Evolutionary conservation across 2,113 vertebrate genomes (phyloP).

Genomic region (Neomonachus schauinslandi): DNA sequence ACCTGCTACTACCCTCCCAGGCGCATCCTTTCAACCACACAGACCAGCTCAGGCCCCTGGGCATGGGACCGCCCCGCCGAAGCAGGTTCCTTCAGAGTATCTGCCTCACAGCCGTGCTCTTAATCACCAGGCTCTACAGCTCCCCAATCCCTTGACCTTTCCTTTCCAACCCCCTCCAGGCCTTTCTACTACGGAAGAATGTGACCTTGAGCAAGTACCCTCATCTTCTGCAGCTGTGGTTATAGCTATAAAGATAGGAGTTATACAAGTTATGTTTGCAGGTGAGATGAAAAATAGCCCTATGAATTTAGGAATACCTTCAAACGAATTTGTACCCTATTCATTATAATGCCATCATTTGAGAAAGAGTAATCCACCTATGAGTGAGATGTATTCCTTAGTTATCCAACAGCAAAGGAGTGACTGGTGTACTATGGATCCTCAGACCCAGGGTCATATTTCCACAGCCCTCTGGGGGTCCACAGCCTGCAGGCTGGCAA

Average conservation of each 20-base stretch:
- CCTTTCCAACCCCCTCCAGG: background rate
- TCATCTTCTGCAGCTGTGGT: background rate
- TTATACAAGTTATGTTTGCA: background rate
- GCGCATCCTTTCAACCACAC: background rate
- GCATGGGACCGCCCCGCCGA: rapidly evolving
- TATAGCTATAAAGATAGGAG: background rate
- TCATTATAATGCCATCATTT: background rate
- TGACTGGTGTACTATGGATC: background rate
- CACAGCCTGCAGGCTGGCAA: background rate
- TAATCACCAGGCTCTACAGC: background rate
- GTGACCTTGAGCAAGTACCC: conserved; percentile 46
- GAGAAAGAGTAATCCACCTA: background rate
- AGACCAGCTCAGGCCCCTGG: background rate
- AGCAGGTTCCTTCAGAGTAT: background rate
- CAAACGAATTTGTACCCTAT: conserved; percentile 12
- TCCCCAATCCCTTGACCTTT: background rate
- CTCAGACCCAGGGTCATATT: background rate
- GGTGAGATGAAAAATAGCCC: conserved; percentile 35
- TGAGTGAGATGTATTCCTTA: background rate
- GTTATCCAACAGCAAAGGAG: background rate
- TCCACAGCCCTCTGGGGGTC: background rate
- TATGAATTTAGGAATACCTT: conserved; percentile 23
- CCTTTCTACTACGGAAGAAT: background rate
- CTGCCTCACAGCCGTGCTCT: background rate
- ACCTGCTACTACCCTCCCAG: background rate